Evolutionary conservation across 2,888 invertebrate species (phyloP), one percentile per base, ranked within the genome.

Genomic region (Allolobophora icterica): DNA sequence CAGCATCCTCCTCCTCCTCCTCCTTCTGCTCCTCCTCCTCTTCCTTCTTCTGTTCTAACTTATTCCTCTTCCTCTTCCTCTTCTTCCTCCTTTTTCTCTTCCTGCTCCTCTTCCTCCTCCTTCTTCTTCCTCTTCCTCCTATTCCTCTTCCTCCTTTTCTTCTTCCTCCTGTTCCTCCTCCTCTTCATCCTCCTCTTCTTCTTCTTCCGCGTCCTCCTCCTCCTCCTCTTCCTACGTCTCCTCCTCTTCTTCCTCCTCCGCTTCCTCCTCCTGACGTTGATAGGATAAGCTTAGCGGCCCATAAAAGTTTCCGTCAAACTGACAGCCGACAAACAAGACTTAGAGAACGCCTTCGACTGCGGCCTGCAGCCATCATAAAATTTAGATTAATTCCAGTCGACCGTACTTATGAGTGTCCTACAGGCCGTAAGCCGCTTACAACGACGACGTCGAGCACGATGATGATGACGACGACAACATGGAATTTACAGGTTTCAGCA

Each of bases 1-100:
- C 45, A 93, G 94, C 0, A 58, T 84, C 87, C 87, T 87, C 87
- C n/a, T 87, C 87, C 87, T 87, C 17, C 87, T n/a, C n/a, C 87
- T 87, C 87, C 84, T 84, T 19, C 84, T 21, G 11, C 84, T 84
- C 84, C 24, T 84, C 84, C 17, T 84, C 84, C 84, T 84, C 84
- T 21, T 84, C 84, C 84, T 84, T 19, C 24, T 84, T 33, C 84
- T 33, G 8, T 35, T 34, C 34, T 13, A 13, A 1, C 19, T 35
- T 19, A 6, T 84, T 19, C 24, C 19, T 84, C 84, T 34, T 84
- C 84, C 34, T 35, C 34, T 19, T 35, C 11, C 5, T 42, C 15
- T 17, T 42, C 42, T 42, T 42, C 42, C 15, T 42, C 42, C 13
- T 42, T 1, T 17, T 4, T 17, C 15, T 42, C 42, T 42, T 42